phyloP scores from a whole-genome alignment of 2,797 vertebrate genomes.

The Macrochelys suwanniensis region DNA sequence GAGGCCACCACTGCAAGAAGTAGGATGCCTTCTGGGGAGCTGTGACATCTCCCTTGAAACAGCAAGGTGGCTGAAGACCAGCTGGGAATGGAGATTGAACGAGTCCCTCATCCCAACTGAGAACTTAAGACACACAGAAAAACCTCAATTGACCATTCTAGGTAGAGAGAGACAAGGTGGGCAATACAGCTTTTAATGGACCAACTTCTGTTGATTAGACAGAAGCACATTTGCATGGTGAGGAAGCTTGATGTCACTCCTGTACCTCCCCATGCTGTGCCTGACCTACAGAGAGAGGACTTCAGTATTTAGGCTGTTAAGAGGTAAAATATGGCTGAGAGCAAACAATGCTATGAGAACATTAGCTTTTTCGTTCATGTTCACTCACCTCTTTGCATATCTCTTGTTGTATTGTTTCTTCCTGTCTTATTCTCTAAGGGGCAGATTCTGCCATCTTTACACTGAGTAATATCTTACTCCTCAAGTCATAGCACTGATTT shows the following conservation, averaged over 20 bases:
- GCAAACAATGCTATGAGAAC: background rate
- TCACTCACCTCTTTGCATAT: too few species aligned
- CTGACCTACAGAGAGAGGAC: background rate
- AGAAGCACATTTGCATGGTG: background rate
- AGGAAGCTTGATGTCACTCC: background rate
- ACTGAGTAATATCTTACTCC: background rate
- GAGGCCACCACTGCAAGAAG: too few species aligned
- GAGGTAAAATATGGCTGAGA: background rate
- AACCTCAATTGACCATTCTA: background rate
- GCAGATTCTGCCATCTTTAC: too few species aligned
- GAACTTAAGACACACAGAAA: background rate
- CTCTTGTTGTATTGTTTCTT: too few species aligned
- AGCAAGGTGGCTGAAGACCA: background rate
- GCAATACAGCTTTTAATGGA: background rate
- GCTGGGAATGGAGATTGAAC: background rate
- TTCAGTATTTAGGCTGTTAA: background rate
- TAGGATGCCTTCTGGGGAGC: too few species aligned
- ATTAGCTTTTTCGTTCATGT: background rate
- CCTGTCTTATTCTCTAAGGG: too few species aligned
- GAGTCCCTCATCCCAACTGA: background rate
- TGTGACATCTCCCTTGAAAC: background rate
- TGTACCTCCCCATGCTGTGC: background rate
- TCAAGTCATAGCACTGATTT: background rate
- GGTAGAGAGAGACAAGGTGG: background rate
- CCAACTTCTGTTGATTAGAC: background rate